Conservation (phyloP, 2,113 vertebrate genomes). For the Pungitius pungitius region DNA sequence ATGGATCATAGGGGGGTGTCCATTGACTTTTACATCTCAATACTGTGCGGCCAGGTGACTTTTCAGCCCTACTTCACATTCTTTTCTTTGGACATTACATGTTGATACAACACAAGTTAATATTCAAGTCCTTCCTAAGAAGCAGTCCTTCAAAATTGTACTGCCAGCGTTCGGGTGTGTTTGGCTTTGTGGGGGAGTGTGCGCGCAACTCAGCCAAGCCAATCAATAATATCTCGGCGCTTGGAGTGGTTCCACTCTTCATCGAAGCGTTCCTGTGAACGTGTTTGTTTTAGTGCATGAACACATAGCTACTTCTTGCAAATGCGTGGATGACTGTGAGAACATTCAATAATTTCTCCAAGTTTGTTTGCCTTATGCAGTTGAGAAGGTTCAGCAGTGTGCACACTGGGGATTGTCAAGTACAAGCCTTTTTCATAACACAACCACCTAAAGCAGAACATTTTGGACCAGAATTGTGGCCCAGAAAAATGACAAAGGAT, state of each 20-base stretch:
- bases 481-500: constrained; percentile 53
- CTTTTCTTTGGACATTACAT: constrained; percentile 8
- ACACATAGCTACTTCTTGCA: neutral
- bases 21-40: too few relatives aligned
- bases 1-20: too few relatives aligned
- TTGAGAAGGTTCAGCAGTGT: constrained; percentile 12
- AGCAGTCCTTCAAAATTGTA: neutral
- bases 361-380: constrained; percentile 46
- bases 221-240: constrained; percentile 6
- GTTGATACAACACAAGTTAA: constrained; percentile 15
- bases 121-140: constrained; percentile 20
- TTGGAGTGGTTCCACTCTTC: neutral
- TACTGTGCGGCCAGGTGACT: constrained; percentile 1
- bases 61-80: neutral
- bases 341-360: constrained; percentile 13
- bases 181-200: neutral
- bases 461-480: constrained; percentile 45
- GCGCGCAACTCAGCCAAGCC: neutral
- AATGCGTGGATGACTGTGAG: neutral
- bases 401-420: constrained; percentile 31
- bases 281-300: neutral
- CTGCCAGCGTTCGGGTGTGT: neutral
- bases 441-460: constrained; percentile 23
- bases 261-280: neutral
- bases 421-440: constrained; percentile 8